Conservation (phyloP, 1,140 invertebrate genomes). For the Streblospio benedicti region DNA sequence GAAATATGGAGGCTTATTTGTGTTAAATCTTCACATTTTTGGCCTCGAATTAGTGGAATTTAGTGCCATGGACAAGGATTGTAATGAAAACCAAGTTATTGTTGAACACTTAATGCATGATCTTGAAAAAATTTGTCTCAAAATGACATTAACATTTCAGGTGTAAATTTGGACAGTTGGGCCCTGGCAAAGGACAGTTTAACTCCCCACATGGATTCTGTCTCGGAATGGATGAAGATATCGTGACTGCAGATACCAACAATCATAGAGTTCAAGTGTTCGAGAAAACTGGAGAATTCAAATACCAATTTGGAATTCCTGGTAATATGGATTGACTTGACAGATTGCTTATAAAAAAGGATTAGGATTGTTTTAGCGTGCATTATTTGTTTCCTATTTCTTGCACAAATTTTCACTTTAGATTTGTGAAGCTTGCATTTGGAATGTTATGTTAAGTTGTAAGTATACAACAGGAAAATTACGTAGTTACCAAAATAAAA, state of each 20-base stretch:
- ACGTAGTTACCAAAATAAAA: no score
- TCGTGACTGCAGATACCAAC: conserved; percentile 86
- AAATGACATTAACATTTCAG: conserved; percentile 54
- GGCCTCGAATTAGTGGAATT: no score
- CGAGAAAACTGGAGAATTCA: conserved; percentile 77
- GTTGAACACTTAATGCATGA: not conserved
- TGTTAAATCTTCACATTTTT: no score
- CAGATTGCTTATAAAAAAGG: not conserved
- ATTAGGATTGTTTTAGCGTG: not conserved
- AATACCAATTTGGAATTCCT: conserved; percentile 79
- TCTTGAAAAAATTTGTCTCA: not conserved
- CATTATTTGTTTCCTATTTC: no score
- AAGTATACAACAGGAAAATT: no score
- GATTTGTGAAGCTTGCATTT: no score
- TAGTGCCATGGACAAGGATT: not conserved
- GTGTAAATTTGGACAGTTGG: conserved; percentile 86
- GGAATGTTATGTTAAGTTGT: no score
- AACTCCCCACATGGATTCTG: conserved; percentile 96
- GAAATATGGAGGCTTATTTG: no score
- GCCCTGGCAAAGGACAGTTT: conserved; percentile 82
- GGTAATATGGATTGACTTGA: conserved; percentile 54
- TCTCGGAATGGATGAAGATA: conserved; percentile 77
- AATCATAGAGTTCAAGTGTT: conserved; percentile 89
- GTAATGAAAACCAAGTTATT: no score
- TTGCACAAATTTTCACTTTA: no score